phyloP scores from a whole-genome alignment of 2,113 vertebrate species.

The Taurulus bubalis region DNA sequence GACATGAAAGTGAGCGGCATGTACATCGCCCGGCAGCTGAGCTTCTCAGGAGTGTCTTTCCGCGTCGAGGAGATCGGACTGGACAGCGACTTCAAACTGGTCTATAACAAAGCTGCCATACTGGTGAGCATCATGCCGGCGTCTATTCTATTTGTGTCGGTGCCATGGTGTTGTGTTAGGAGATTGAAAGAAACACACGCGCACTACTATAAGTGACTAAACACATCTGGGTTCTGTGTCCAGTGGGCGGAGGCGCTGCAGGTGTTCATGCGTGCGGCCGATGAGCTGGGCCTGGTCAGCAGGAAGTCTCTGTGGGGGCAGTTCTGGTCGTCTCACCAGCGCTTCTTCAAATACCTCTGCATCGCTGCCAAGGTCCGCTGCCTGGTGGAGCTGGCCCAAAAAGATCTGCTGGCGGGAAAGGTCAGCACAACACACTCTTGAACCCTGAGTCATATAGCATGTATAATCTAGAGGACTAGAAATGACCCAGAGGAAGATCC shows the following conservation, averaged over 20 bases:
- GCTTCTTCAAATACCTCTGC: conserved; percentile 99
- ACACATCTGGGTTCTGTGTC: conserved; percentile 34
- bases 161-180: not conserved
- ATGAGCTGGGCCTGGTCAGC: conserved; percentile 91
- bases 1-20: conserved; percentile 99
- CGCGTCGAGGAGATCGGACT: conserved; percentile 94
- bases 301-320: conserved; percentile 97
- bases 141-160: not conserved
- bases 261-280: conserved; percentile 92
- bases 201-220: not conserved
- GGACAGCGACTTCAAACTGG: conserved; percentile 87
- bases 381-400: conserved; percentile 91
- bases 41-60: conserved; percentile 97
- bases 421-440: conserved; percentile 73
- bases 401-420: conserved; percentile 92
- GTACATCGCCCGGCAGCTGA: conserved; percentile 99
- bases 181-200: not conserved
- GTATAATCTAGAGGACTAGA: conserved; percentile 1
- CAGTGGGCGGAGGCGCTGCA: conserved; percentile 96
- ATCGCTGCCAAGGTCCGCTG: conserved; percentile 95
- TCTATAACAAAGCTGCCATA: conserved; percentile 96
- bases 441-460: conserved; percentile 12
- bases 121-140: conserved; percentile 85
- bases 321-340: conserved; percentile 98
- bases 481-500: not conserved